Evolutionary conservation across 2,797 vertebrate genomes (phyloP).

Genomic region (Oreochromis grahami): DNA sequence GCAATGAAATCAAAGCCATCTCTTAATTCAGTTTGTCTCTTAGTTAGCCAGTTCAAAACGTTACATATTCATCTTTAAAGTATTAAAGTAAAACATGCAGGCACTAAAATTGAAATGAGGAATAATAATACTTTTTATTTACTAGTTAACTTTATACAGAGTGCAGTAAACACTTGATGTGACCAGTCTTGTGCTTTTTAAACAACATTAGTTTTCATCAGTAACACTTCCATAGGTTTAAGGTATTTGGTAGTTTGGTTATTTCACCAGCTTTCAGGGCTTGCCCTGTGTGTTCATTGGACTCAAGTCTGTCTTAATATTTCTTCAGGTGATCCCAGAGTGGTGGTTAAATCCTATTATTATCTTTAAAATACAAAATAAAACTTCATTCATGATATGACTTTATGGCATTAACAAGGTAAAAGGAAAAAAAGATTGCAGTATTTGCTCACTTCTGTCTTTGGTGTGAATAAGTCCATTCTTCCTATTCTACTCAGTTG

Average conservation of each 20-base stretch:
- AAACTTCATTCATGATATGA: background rate
- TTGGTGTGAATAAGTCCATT: background rate
- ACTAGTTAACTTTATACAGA: background rate
- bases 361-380: background rate
- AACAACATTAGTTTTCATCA: background rate
- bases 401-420: background rate
- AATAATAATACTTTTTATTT: background rate
- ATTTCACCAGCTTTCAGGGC: background rate
- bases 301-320: background rate
- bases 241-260: background rate
- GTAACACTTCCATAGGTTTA: background rate
- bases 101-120: background rate
- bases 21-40: background rate
- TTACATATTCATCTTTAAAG: background rate
- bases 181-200: background rate
- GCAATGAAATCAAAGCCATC: constrained; percentile 5
- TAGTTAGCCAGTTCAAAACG: background rate
- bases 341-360: background rate
- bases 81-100: background rate
- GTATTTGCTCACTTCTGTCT: background rate
- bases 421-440: background rate
- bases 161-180: background rate
- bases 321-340: background rate
- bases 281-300: background rate
- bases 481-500: background rate